Percentiles rank a stretch among this genome's conserved stretches.
Evolutionary conservation across 2,888 invertebrate species (phyloP).

Genomic region (Galeopsomyia nigrocyanea): DNA sequence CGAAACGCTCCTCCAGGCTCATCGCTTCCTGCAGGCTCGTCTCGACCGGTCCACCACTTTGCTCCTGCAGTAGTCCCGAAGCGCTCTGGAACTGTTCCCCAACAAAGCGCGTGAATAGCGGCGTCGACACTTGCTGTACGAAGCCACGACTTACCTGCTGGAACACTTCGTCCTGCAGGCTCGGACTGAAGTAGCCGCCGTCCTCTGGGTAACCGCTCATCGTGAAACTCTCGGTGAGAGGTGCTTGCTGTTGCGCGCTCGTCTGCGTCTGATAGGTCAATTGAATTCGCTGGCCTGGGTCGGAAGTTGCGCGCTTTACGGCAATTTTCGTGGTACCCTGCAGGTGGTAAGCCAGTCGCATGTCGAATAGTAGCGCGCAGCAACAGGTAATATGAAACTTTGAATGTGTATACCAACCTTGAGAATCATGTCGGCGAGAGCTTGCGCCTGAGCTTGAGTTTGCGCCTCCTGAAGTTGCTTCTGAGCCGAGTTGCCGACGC

Average conservation of each 20-base stretch:
- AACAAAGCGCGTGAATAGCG: background rate
- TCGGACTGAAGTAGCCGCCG: slow-evolving; percentile 68
- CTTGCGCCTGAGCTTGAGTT: slow-evolving; percentile 79
- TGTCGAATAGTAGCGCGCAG: too few relatives aligned
- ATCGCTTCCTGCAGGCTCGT: slow-evolving; percentile 65
- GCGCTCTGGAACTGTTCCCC: slow-evolving; percentile 64
- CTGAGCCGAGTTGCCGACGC: slow-evolving; percentile 60
- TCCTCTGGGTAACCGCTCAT: slow-evolving; percentile 67
- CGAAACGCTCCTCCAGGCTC: slow-evolving; percentile 69
- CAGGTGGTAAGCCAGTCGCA: slow-evolving; percentile 1
- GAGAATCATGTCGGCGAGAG: slow-evolving; percentile 81
- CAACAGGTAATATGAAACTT: background rate
- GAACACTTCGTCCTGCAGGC: slow-evolving; percentile 80
- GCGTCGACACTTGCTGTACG: too few relatives aligned
- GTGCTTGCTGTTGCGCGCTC: slow-evolving; percentile 54
- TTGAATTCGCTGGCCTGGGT: slow-evolving; percentile 78
- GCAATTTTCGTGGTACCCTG: slow-evolving; percentile 70
- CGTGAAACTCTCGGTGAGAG: slow-evolving; percentile 64
- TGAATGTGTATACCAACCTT: slow-evolving; percentile 68
- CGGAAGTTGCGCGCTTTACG: slow-evolving; percentile 82
- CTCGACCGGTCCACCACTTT: slow-evolving; percentile 53
- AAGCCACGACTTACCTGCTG: slow-evolving; percentile 72
- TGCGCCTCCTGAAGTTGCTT: slow-evolving; percentile 67
- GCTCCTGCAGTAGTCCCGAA: slow-evolving; percentile 65
- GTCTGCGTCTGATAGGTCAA: slow-evolving; percentile 64